phyloP scores from a whole-genome alignment of 2,888 invertebrate species.

The Tanypteryx hageni region DNA sequence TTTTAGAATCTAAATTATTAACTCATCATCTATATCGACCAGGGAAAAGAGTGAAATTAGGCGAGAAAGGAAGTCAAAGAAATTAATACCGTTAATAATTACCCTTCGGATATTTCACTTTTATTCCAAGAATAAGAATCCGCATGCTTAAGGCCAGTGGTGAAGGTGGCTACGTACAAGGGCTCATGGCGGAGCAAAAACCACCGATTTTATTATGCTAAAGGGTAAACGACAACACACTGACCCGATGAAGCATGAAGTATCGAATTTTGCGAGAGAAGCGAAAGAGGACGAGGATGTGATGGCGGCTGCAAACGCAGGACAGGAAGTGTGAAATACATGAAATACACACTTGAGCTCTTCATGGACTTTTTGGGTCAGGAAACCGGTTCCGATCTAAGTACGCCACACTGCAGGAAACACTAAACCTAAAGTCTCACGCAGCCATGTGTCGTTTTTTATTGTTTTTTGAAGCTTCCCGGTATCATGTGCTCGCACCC shows the following conservation, averaged over 20 bases:
- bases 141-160: too few species aligned
- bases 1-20: too few species aligned
- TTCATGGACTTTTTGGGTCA: constrained; percentile 43
- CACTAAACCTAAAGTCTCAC: constrained; percentile 26
- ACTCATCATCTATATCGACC: too few species aligned
- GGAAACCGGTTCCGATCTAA: constrained; percentile 52
- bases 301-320: not conserved
- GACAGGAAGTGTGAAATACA: constrained; percentile 41
- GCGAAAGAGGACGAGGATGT: not conserved
- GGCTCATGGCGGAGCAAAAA: not conserved
- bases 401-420: constrained; percentile 41
- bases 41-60: too few species aligned
- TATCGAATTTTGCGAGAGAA: constrained; percentile 18
- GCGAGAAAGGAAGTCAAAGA: too few species aligned
- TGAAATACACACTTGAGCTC: not conserved
- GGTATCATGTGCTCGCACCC: constrained; percentile 45
- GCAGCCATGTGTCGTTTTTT: constrained; percentile 38
- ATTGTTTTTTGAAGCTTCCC: constrained; percentile 32
- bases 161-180: not conserved
- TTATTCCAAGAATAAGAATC: too few species aligned
- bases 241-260: not conserved
- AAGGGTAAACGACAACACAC: not conserved
- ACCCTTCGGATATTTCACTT: too few species aligned
- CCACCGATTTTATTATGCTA: not conserved
- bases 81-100: too few species aligned